Percentiles rank a stretch among this genome's conserved stretches.
Evolutionary conservation across 2,797 vertebrate genomes (phyloP).

Genomic region (Enteromius argenteus): DNA sequence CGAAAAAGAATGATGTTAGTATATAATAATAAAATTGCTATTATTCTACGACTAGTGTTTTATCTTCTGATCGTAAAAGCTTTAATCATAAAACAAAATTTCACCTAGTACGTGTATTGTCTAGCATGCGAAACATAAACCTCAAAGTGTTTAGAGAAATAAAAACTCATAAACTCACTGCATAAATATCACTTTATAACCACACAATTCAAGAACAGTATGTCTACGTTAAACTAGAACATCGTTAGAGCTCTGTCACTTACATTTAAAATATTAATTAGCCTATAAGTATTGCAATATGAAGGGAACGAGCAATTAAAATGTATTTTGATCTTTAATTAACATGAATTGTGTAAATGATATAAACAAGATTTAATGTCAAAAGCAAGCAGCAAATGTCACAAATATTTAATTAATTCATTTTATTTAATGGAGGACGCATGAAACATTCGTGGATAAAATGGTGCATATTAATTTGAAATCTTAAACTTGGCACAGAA

Average conservation of each 20-base stretch:
- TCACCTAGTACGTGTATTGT: background rate
- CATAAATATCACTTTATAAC: background rate
- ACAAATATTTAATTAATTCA: background rate
- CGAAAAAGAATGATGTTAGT: conserved; percentile 17
- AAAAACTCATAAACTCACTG: background rate
- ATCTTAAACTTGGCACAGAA: background rate
- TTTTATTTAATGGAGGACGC: background rate
- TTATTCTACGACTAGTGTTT: background rate
- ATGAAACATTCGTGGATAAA: background rate
- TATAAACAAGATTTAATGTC: background rate
- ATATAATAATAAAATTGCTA: background rate
- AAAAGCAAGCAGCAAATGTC: background rate
- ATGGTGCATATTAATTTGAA: background rate
- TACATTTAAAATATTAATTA: conserved; percentile 7
- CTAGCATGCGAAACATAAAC: background rate
- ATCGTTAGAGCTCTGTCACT: conserved; percentile 4
- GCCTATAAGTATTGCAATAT: conserved; percentile 34
- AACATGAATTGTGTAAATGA: background rate
- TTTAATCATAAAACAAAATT: background rate
- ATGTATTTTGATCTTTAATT: background rate
- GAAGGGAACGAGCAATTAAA: background rate
- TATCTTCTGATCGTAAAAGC: background rate
- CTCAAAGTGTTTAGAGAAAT: conserved; percentile 4
- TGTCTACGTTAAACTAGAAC: background rate
- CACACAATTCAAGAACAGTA: background rate